Evolutionary conservation across 2,113 vertebrate species (phyloP), one percentile per base, ranked within the genome.

Genomic region (Empidonax traillii): DNA sequence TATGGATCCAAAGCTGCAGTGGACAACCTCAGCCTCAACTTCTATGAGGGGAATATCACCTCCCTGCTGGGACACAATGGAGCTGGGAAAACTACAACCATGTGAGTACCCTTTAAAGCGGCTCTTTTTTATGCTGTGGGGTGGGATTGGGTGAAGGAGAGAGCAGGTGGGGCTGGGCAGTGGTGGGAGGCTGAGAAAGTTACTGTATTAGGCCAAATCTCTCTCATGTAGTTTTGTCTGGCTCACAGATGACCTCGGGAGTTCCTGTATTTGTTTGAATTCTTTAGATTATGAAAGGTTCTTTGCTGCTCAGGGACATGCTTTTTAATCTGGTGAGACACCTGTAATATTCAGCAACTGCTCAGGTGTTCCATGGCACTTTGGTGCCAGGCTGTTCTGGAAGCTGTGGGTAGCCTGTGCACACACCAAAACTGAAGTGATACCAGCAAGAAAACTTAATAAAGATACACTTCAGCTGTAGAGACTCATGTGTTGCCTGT

Each of bases 51-150:
- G 15, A 99, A 99, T 33, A 98, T 99, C 90, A 99, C 99, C 66
- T 97, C 99, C 46, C 96, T 99, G 97, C 98, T 99, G 39, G 99
- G 99, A 13, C 99, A 99, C 97, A 99, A 99, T 12, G 99, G 99
- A 96, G 99, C 99, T 2, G 99, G 99, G 63, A 99, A 99, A 98
- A 99, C 99, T 18, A 99, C 99, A 12, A 99, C 99, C 74, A 99
- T 99, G 99, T 99, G 96, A 13, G 98, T 94, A 71, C 35, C 43
- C 43, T 93, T 94, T 65, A 49, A 68, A 93, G 76, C 12, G 25
- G 43, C 8, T n/a, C 25, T 13, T 44, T 28, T 41, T 33, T 16
- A 10, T 51, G n/a, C 10, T 28, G 9, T 47, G 61, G 49, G 44
- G 28, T 25, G 12, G 25, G 37, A 27, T 2, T 68, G 41, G 23